A percentile compares a stretch with the other conserved stretches of the same genome.
phyloP scores from a whole-genome alignment of 1,140 invertebrate species.

The Drosophila trapezifrons region DNA sequence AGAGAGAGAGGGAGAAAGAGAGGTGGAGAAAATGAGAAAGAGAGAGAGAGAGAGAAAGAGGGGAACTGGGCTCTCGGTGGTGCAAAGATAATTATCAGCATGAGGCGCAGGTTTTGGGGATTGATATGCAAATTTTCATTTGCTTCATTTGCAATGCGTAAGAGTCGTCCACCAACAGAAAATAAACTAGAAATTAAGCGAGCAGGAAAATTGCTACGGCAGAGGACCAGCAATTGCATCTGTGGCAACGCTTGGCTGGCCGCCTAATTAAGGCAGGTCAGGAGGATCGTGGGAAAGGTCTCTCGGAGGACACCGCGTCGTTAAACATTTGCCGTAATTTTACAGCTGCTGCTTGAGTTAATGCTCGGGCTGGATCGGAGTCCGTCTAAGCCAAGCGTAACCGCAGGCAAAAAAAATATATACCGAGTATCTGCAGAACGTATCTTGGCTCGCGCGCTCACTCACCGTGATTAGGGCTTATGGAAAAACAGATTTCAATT shows the following conservation, averaged over 20 bases:
- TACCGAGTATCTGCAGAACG: conserved; percentile 43
- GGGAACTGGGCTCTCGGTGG: conserved; percentile 11
- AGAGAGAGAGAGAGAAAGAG: conserved; percentile 17
- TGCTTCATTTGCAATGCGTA: conserved; percentile 72
- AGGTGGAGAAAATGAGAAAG: conserved; percentile 12
- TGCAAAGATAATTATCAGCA: conserved; percentile 71
- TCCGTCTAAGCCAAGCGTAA: conserved; percentile 51
- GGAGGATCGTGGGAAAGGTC: conserved; percentile 64
- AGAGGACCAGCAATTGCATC: conserved; percentile 29
- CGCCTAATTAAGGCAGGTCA: conserved; percentile 68
- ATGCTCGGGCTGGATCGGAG: conserved; percentile 31
- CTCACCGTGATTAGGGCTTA: conserved; percentile 73
- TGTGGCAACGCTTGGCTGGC: conserved; percentile 60
- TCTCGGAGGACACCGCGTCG: conserved; percentile 25
- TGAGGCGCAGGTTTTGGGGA: conserved; percentile 65
- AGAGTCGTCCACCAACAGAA: conserved; percentile 50
- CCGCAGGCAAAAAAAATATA: conserved; percentile 47
- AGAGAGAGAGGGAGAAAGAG: conserved; percentile 15
- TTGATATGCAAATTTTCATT: conserved; percentile 75
- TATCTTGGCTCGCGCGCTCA: conserved; percentile 46
- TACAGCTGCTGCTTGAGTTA: conserved; percentile 73
- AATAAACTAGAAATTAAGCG: conserved; percentile 14
- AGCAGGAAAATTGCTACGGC: conserved; percentile 1
- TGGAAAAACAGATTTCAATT: conserved; percentile 73
- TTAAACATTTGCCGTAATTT: conserved; percentile 60